A percentile compares a stretch with the other conserved stretches of the same genome.
phyloP scores from a whole-genome alignment of 2,113 vertebrate species.

The Pteruthius melanotis region DNA sequence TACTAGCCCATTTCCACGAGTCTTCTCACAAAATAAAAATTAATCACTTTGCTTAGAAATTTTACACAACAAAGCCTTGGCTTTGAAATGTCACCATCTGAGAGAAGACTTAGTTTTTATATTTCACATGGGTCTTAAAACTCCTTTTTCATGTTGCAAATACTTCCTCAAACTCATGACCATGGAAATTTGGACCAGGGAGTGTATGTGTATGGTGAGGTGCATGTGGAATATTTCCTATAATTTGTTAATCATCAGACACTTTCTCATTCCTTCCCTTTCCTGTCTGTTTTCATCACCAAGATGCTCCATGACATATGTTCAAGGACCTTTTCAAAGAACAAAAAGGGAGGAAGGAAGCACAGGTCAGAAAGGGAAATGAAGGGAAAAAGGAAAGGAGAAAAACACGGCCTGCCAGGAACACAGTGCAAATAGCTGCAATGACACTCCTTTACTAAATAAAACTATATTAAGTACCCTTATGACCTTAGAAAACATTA shows the following conservation, averaged over 20 bases:
- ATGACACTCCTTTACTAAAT: not conserved
- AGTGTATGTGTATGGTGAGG: not conserved
- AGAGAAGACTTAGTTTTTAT: not conserved
- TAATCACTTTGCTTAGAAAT: not conserved
- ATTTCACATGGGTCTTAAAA: not conserved
- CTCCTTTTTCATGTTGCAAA: not conserved
- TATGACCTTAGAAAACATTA: not conserved
- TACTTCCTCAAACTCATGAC: not conserved
- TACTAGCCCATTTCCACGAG: not conserved
- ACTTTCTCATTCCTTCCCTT: slow-evolving; percentile 11
- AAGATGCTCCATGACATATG: not conserved
- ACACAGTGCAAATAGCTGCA: not conserved
- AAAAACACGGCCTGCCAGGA: not conserved
- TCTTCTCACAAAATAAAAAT: not conserved
- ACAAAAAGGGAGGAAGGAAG: slow-evolving; percentile 25
- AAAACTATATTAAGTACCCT: not conserved
- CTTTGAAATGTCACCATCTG: not conserved
- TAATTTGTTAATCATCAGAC: not conserved
- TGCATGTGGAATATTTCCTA: not conserved
- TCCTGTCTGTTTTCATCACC: not conserved
- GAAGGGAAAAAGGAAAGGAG: not conserved
- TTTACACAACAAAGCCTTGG: not conserved
- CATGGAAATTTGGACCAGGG: not conserved
- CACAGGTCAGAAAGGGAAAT: not conserved
- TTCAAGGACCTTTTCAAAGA: not conserved